phyloP scores from a whole-genome alignment of 1,140 invertebrate genomes.

The Lordiphosa clarofinis region DNA sequence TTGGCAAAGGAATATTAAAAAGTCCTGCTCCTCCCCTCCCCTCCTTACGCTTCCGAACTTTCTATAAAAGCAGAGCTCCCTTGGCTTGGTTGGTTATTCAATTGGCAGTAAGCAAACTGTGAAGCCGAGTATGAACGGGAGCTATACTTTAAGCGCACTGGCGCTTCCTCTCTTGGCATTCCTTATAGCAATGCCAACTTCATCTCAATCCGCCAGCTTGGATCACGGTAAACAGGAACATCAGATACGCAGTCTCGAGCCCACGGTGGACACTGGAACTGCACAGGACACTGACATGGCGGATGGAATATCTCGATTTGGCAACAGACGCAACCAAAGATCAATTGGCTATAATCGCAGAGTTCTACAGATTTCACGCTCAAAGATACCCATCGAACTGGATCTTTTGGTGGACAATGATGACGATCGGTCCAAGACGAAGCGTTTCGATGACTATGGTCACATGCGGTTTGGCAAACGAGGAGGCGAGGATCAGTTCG shows the following conservation, averaged over 20 bases:
- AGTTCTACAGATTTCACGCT: slow-evolving; percentile 34
- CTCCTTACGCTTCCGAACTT: too few relatives aligned
- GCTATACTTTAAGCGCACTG: slow-evolving; percentile 12
- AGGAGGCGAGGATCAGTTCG: slow-evolving; percentile 80
- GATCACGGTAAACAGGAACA: slow-evolving; percentile 14
- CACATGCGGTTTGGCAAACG: slow-evolving; percentile 83
- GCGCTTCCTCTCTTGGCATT: slow-evolving; percentile 19
- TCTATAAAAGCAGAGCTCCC: slow-evolving; percentile 21
- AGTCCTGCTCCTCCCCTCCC: neutral
- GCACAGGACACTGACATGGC: slow-evolving; percentile 9
- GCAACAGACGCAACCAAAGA: slow-evolving; percentile 22
- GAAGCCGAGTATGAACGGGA: slow-evolving; percentile 24
- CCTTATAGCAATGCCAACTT: slow-evolving; percentile 8
- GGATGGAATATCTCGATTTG: slow-evolving; percentile 9
- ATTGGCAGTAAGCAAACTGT: slow-evolving; percentile 1
- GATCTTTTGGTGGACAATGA: slow-evolving; percentile 80
- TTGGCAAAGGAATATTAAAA: slow-evolving; percentile 22
- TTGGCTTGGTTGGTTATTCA: slow-evolving; percentile 3
- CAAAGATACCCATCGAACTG: slow-evolving; percentile 52
- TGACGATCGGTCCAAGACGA: slow-evolving; percentile 81
- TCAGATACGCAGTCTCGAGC: slow-evolving; percentile 21
- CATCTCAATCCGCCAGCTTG: slow-evolving; percentile 9
- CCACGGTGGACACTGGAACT: slow-evolving; percentile 16
- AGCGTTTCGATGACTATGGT: slow-evolving; percentile 84
- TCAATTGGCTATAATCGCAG: slow-evolving; percentile 19